These are phyloP conservation scores for Piscicola geometra DNA, from an alignment of 2,888 invertebrate genomes.

Conservation along the genomic window DNA sequence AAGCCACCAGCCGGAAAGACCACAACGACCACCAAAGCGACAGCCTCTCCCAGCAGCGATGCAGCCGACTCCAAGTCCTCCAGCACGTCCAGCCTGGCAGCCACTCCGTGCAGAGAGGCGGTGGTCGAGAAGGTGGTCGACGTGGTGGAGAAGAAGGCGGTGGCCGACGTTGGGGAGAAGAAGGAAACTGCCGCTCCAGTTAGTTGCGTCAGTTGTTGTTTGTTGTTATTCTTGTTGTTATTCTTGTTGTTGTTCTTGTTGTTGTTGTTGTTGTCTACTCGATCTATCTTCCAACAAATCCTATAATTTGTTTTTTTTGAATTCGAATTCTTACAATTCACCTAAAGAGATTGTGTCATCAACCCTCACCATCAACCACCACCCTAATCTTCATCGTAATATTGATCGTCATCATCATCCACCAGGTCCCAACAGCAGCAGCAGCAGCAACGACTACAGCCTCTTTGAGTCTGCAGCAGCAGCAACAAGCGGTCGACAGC, in stretches of 20 bases:
- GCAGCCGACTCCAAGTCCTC: not conserved
- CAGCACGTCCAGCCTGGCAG: not conserved
- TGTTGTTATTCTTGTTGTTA: not conserved
- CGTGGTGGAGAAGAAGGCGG: not conserved
- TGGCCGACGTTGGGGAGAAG: not conserved
- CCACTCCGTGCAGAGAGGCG: not conserved
- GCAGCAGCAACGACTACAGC: constrained; percentile 45
- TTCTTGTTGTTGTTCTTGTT: not conserved
- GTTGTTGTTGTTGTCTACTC: too few relatives aligned
- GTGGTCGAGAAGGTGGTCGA: not conserved
- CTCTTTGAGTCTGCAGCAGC: constrained; percentile 51
- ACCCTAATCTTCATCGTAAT: too few relatives aligned
- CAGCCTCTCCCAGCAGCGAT: constrained; percentile 1
- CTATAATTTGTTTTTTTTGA: too few relatives aligned
- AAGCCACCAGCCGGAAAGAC: not conserved
- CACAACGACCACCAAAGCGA: not conserved
- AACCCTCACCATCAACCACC: not conserved
- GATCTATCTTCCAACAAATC: too few relatives aligned
- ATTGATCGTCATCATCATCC: too few relatives aligned
- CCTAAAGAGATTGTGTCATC: too few relatives aligned
- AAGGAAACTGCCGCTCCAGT: not conserved
- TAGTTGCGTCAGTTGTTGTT: not conserved
- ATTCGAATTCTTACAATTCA: too few relatives aligned
- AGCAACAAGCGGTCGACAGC: constrained; percentile 56
- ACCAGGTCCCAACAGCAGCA: not conserved